A percentile compares a stretch with the other conserved stretches of the same genome.
Conservation (phyloP, 2,888 invertebrate species). For the Aspidiotus rigidus region DNA sequence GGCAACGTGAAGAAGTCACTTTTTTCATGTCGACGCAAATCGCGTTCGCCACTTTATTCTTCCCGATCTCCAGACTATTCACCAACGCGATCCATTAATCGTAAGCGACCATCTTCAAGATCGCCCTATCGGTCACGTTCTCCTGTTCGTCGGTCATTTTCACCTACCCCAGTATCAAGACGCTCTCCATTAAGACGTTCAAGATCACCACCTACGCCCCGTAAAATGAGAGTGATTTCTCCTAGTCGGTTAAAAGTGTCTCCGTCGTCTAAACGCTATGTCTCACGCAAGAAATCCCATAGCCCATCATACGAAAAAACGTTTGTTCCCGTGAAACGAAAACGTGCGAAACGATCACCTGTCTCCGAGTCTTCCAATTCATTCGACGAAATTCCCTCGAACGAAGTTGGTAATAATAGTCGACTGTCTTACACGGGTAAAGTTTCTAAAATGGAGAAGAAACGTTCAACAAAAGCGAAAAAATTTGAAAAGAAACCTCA, state of each 20-base stretch:
- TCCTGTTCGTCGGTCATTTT: constrained; percentile 8
- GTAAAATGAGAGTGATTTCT: neutral
- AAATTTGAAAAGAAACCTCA: constrained; percentile 19
- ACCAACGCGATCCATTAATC: neutral
- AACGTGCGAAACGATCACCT: constrained; percentile 12
- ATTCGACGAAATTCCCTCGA: constrained; percentile 1
- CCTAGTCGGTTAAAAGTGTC: constrained; percentile 10
- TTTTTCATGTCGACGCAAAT: constrained; percentile 20
- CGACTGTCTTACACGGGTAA: constrained; percentile 17
- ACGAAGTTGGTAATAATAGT: constrained; percentile 6
- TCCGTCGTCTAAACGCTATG: constrained; percentile 7
- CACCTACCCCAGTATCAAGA: neutral
- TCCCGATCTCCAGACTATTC: constrained; percentile 25
- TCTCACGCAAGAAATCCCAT: constrained; percentile 15
- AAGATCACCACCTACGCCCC: constrained; percentile 10
- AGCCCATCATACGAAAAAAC: constrained; percentile 18
- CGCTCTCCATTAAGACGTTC: neutral
- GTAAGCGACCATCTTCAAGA: constrained; percentile 6
- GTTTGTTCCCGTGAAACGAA: neutral
- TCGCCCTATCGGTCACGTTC: constrained; percentile 28
- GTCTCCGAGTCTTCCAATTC: constrained; percentile 21
- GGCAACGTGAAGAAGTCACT: constrained; percentile 21
- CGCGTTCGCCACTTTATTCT: constrained; percentile 23
- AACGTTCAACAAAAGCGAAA: constrained; percentile 14
- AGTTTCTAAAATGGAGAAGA: constrained; percentile 23